Base-by-base conservation (phyloP, 1,140 invertebrate genomes). In the Palaemon carinicauda region DNA sequence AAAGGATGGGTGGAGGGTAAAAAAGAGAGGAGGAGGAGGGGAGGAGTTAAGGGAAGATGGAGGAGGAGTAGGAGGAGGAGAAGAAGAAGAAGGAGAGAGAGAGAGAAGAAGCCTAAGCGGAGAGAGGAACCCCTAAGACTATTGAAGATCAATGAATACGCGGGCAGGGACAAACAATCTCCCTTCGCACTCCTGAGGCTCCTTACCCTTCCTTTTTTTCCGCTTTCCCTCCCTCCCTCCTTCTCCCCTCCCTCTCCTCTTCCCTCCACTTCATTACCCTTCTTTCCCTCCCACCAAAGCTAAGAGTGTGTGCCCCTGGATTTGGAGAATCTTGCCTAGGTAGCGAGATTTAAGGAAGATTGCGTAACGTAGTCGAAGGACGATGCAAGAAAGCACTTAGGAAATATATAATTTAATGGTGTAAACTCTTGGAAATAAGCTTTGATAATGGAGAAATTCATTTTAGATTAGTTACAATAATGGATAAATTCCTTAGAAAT, bases 91-190 rank as follows among this genome's bases (percentile, higher is more conserved):
- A 29, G 51, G 12, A 78, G 31, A 31, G 31, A 33, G n/a, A n/a
- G 12, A 19, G n/a, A 53, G 75, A n/a, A 78, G 75, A 78, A 29
- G 50, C n/a, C 50, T 21, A 53, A 41, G 50, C 17, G 51, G 12
- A 78, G 31, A 31, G 31, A 33, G n/a, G 31, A 33, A 27, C 27
- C 27, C 27, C 52, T 56, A 31, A 56, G 52, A 60, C 78, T 80
- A 80, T 80, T 80, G 78, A 80, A 80, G 78, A 80, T 80, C 78
- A 80, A 80, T 80, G 78, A 54, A 53, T 29, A 80, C 78, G 52
- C 78, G 60, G 24, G 52, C 14, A 56, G 78, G 78, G 27, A 80
- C 78, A 80, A 56, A 56, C 53, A 54, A 33, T 33, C 73, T 19
- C n/a, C 75, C 52, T 21, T 52, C 21, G 52, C 33, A 12, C 24